Base-by-base conservation (phyloP, 2,113 vertebrate species). In the Pollachius pollachius region DNA sequence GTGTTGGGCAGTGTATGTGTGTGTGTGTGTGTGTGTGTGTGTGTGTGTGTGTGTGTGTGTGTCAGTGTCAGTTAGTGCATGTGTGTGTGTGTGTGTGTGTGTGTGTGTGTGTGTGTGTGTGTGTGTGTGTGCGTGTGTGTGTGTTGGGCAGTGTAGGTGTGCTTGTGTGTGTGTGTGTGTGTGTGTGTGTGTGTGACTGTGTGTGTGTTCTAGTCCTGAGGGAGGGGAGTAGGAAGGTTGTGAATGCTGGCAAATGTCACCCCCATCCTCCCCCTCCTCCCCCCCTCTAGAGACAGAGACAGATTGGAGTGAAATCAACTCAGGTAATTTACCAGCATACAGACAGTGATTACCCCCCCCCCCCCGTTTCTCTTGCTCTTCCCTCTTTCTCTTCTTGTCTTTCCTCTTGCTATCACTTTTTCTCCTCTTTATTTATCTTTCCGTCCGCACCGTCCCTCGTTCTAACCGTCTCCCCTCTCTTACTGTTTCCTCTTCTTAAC, bases 221-320 rank as follows among this genome's bases (percentile, higher is more conserved):
- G n/a, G 58, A 9, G 65, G 2, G 27, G 27, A 19, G 65, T 19
- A 52, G 30, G 70, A 67, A 80, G 61, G 77, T 63, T 60, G 73
- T 52, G 71, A 64, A 86, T 85, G 80, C 69, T 83, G 76, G 83
- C 64, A 81, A 82, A 84, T 87, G 82, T 87, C 88, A 79, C 84
- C 72, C 71, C 64, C 73, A 78, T 15, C 2, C 62, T 2, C 69
- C 64, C 64, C 65, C 9, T n/a, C 69, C 68, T 64, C 71, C 77
- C 71, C 61, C 71, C 65, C 75, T 71, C 78, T 58, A 41, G 77
- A 87, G 83, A 88, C 81, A 70, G 76, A 84, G 82, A 86, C 85
- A 85, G 82, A 90, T 90, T 89, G 82, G 76, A 82, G 80, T 85
- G 80, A 85, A 90, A 88, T 91, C 82, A 87, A 83, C 80, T 78